These are phyloP conservation scores for Dryobota labecula DNA, from an alignment of 2,888 invertebrate species.

Conservation along the genomic window DNA sequence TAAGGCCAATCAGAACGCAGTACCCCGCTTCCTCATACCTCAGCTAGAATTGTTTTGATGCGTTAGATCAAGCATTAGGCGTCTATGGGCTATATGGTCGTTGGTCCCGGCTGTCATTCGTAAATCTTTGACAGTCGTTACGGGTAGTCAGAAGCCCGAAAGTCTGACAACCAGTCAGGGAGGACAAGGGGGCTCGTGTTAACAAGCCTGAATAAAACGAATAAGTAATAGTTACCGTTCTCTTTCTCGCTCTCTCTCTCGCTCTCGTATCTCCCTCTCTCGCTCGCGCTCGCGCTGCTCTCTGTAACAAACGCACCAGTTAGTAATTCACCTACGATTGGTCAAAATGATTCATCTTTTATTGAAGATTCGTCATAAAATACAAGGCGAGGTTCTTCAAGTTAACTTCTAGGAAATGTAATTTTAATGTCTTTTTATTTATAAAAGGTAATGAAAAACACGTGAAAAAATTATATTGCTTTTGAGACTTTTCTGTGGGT, in stretches of 20 bases:
- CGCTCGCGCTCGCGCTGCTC: conserved; percentile 77
- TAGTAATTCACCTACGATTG: not conserved
- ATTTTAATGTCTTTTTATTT: no score
- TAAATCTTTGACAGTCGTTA: not conserved
- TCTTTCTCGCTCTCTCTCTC: conserved; percentile 82
- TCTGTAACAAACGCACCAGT: conserved; percentile 42
- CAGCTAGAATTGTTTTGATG: no score
- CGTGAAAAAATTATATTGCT: no score
- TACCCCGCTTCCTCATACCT: no score
- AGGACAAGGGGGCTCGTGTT: not conserved
- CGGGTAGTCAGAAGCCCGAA: not conserved
- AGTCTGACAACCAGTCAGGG: not conserved
- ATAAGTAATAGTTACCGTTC: conserved; percentile 65
- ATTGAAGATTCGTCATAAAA: not conserved
- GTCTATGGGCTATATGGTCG: no score
- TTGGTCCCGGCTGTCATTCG: not conserved
- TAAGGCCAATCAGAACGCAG: no score
- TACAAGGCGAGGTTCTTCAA: no score
- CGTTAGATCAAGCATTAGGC: no score
- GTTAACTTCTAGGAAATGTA: no score
- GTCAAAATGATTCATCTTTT: not conserved
- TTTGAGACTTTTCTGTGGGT: no score
- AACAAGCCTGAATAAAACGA: not conserved
- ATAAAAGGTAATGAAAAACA: no score
- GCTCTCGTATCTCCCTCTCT: conserved; percentile 68